These are phyloP conservation scores for Pseudobourletiella spinata DNA, from an alignment of 1,140 invertebrate genomes.

Conservation along the genomic window DNA sequence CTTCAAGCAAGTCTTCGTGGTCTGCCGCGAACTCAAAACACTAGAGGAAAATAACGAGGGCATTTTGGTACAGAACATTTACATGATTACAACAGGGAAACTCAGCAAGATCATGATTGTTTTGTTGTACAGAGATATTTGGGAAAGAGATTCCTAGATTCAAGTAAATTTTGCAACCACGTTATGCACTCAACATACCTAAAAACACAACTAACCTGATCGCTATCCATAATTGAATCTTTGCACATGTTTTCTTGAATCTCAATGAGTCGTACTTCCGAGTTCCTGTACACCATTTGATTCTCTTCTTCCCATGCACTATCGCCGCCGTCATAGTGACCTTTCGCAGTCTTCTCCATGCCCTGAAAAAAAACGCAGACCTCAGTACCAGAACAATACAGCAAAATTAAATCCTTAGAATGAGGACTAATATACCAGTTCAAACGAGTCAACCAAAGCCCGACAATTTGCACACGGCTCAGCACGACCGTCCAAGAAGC, in stretches of 20 bases:
- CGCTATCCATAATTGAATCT: conserved; percentile 58
- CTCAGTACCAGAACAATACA: too few species aligned
- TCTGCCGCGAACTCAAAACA: conserved; percentile 76
- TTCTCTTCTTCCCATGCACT: conserved; percentile 95
- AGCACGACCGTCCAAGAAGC: too few species aligned
- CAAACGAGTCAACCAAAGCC: too few species aligned
- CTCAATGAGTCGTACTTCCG: conserved; percentile 70
- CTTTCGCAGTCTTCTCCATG: conserved; percentile 72
- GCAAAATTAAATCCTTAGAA: too few species aligned
- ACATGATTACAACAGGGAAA: not conserved
- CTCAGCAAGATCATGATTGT: not conserved
- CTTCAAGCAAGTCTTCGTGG: conserved; percentile 70
- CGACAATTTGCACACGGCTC: too few species aligned
- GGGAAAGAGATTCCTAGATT: not conserved
- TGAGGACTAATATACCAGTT: too few species aligned
- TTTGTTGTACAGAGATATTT: not conserved
- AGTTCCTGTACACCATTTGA: conserved; percentile 72
- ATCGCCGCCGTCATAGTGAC: conserved; percentile 93
- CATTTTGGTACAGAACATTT: conserved; percentile 17
- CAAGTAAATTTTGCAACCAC: not conserved
- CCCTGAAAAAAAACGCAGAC: conserved; percentile 63
- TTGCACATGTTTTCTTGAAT: conserved; percentile 62
- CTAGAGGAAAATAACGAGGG: conserved; percentile 43
- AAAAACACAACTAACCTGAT: conserved; percentile 44
- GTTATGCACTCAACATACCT: not conserved